Conservation (phyloP, 2,797 vertebrate genomes). For the Varecia variegata region DNA sequence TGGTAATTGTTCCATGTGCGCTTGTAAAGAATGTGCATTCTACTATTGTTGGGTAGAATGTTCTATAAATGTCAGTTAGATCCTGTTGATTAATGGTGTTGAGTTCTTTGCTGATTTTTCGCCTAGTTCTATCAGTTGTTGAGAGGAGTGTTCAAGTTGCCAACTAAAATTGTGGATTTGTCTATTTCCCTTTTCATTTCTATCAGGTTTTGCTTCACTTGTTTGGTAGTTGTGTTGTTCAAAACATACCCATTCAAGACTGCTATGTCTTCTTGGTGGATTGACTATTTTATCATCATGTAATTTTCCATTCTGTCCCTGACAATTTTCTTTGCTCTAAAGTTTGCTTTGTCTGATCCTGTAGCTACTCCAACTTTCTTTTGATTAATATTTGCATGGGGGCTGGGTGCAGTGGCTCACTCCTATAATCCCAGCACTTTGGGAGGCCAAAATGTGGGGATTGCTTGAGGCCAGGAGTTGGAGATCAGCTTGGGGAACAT, state of each 20-base stretch:
- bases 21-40: not conserved
- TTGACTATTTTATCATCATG: not conserved
- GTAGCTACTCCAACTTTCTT: not conserved
- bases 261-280: not conserved
- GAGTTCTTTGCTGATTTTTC: constrained; percentile 18
- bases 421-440: not conserved
- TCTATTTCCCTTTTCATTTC: not conserved
- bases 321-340: not conserved
- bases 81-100: not conserved
- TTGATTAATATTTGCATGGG: not conserved
- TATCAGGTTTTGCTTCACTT: not conserved
- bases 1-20: not conserved
- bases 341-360: not conserved
- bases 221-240: not conserved
- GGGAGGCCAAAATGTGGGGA: too few relatives aligned
- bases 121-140: not conserved
- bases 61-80: not conserved
- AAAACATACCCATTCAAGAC: not conserved
- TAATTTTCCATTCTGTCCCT: not conserved
- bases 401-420: not conserved
- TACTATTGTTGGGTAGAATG: not conserved
- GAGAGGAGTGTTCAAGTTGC: not conserved
- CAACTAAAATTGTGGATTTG: constrained; percentile 13
- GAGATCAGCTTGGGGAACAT: not conserved
- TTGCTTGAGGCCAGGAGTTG: not conserved